Evolutionary conservation across 2,888 invertebrate genomes (phyloP).

Genomic region (Matsumyia berberina): DNA sequence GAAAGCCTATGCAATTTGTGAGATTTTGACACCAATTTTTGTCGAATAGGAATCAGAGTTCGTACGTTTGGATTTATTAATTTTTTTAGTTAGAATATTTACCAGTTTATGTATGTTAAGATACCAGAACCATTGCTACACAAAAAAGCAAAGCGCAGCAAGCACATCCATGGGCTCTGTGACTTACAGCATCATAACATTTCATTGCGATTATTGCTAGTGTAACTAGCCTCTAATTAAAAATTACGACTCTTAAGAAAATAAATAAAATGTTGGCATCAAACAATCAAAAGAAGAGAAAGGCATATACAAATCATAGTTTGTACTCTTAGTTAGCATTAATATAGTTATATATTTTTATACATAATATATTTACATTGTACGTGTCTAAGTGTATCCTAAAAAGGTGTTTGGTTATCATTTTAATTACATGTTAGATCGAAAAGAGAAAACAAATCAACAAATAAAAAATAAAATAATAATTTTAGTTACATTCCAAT

Average conservation of each 20-base stretch:
- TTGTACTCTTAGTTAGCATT: constrained; percentile 54
- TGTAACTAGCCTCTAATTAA: constrained; percentile 72
- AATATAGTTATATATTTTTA: constrained; percentile 35
- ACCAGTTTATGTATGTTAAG: not conserved
- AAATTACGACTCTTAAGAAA: constrained; percentile 36
- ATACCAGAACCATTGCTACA: constrained; percentile 63
- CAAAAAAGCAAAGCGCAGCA: constrained; percentile 43
- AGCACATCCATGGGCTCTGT: constrained; percentile 55
- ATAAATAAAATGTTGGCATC: constrained; percentile 40
- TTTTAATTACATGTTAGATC: constrained; percentile 51
- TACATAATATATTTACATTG: constrained; percentile 52
- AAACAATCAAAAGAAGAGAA: constrained; percentile 71
- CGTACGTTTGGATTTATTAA: too few relatives aligned
- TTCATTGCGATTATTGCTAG: constrained; percentile 49
- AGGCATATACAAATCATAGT: constrained; percentile 31
- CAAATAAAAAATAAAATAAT: constrained; percentile 26
- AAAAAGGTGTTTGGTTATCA: constrained; percentile 74
- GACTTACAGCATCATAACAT: constrained; percentile 73
- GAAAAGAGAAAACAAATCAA: constrained; percentile 21
- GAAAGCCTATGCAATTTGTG: too few relatives aligned
- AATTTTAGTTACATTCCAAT: constrained; percentile 70
- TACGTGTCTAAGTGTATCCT: constrained; percentile 70
- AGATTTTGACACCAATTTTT: too few relatives aligned
- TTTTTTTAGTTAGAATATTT: too few relatives aligned
- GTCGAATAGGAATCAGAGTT: too few relatives aligned